phyloP scores from a whole-genome alignment of 2,113 vertebrate species.

The Procavia capensis region DNA sequence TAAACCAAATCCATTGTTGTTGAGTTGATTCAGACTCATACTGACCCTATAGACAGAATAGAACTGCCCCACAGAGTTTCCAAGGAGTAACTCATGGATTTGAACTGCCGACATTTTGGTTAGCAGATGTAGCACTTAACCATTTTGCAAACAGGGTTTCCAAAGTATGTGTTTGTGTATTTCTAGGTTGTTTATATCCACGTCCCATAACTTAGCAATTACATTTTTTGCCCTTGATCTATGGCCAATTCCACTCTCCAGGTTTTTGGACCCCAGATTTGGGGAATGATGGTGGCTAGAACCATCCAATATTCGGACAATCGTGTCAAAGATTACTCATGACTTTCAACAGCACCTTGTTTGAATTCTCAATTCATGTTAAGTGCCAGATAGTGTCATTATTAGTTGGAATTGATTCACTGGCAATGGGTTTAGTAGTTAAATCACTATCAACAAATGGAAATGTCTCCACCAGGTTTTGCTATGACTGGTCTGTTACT shows the following conservation, averaged over 20 bases:
- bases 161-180: too few species aligned
- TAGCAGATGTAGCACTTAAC: too few species aligned
- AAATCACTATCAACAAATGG: not conserved
- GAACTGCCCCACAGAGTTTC: too few species aligned
- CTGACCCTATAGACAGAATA: too few species aligned
- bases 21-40: too few species aligned
- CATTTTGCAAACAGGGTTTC: too few species aligned
- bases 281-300: not conserved
- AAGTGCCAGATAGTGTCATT: not conserved
- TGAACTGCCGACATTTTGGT: too few species aligned
- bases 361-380: not conserved
- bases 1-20: too few species aligned
- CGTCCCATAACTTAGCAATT: not conserved
- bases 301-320: not conserved
- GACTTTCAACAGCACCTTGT: not conserved
- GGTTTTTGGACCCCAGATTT: not conserved
- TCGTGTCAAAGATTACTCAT: not conserved
- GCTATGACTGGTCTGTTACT: not conserved
- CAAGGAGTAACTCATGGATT: too few species aligned
- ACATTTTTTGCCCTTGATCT: not conserved
- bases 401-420: too few species aligned
- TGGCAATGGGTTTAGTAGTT: not conserved
- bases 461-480: not conserved
- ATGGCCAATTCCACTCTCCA: not conserved
- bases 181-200: not conserved